phyloP scores from a whole-genome alignment of 2,113 vertebrate species.

The Cichladusa arquata region DNA sequence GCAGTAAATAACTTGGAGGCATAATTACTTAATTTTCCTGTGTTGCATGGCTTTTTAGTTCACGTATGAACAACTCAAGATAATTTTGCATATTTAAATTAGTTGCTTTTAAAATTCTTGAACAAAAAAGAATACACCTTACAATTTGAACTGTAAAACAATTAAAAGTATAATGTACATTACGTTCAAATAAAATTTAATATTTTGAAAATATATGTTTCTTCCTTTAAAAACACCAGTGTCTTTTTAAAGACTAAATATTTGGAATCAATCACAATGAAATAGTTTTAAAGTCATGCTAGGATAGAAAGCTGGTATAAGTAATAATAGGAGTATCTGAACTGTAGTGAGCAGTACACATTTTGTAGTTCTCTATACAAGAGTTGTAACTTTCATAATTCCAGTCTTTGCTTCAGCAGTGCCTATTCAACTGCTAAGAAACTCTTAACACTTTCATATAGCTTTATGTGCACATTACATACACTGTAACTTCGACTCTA shows the following conservation, averaged over 20 bases:
- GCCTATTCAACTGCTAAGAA: not conserved
- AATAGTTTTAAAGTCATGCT: constrained; percentile 18
- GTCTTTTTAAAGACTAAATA: not conserved
- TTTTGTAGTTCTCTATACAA: not conserved
- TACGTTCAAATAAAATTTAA: constrained; percentile 41
- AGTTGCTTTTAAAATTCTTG: constrained; percentile 81
- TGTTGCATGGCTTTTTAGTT: constrained; percentile 88
- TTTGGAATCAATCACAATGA: not conserved
- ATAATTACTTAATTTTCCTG: constrained; percentile 90
- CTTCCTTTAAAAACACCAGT: not conserved
- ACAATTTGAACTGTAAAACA: constrained; percentile 73
- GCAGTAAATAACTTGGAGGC: constrained; percentile 90
- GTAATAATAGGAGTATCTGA: not conserved
- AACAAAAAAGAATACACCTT: constrained; percentile 76
- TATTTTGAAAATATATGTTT: not conserved
- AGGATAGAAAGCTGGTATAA: not conserved
- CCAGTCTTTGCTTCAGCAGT: not conserved
- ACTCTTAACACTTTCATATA: not conserved
- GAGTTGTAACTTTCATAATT: not conserved
- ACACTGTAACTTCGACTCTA: not conserved
- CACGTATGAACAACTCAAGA: constrained; percentile 86
- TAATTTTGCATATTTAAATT: constrained; percentile 86
- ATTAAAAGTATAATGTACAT: constrained; percentile 54
- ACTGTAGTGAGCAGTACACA: not conserved
- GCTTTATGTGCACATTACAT: not conserved